These are phyloP conservation scores for Penaeus japonicus DNA, from an alignment of 1,140 invertebrate genomes.

Conservation along the genomic window DNA sequence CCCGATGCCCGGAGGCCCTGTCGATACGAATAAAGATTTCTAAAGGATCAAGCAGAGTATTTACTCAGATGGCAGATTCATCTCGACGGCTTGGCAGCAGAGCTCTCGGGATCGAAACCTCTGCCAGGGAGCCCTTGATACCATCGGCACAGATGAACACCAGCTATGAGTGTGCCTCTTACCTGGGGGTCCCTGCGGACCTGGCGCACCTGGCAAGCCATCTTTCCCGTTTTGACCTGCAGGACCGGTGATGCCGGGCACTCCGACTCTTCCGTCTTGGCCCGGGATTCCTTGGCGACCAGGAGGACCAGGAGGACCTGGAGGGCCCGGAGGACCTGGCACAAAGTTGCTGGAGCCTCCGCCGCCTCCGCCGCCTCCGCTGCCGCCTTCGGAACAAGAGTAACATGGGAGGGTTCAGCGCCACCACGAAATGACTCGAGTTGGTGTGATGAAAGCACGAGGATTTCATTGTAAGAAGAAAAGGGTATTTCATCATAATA, in stretches of 20 bases:
- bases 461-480: too few species aligned
- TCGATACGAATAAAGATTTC: background rate
- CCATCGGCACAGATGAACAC: too few species aligned
- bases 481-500: too few species aligned
- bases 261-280: background rate
- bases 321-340: conserved; percentile 22
- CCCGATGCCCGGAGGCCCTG: background rate
- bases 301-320: conserved; percentile 21
- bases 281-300: conserved; percentile 8
- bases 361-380: background rate
- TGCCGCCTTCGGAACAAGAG: too few species aligned
- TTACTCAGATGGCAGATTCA: too few species aligned
- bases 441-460: too few species aligned
- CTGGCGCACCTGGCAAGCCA: background rate
- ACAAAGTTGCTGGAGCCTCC: background rate
- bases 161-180: background rate
- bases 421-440: too few species aligned
- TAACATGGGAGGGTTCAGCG: too few species aligned
- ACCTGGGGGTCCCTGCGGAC: background rate
- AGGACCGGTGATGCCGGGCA: background rate
- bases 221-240: background rate
- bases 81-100: background rate
- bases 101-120: too few species aligned
- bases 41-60: too few species aligned
- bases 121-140: too few species aligned